Percentiles rank a stretch among this genome's conserved stretches.
Evolutionary conservation across 2,113 vertebrate species (phyloP).

Genomic region (Acrocephalus arundinaceus): DNA sequence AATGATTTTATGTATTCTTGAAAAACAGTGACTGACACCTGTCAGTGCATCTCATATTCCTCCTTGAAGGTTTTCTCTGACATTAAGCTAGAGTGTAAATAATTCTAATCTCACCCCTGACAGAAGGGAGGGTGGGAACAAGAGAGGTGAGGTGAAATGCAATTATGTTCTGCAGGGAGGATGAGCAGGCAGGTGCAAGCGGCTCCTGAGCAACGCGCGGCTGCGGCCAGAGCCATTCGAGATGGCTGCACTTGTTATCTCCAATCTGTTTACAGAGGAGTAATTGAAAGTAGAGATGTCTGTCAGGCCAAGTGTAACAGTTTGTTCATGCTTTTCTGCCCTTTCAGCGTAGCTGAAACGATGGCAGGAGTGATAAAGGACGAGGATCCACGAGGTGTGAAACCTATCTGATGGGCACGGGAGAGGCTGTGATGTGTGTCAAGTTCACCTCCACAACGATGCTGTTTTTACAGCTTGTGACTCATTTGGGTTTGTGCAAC

Average conservation of each 20-base stretch:
- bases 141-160: not conserved
- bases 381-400: not conserved
- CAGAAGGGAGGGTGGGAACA: not conserved
- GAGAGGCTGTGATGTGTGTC: not conserved
- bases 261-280: constrained; percentile 70
- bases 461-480: not conserved
- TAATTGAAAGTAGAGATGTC: constrained; percentile 71
- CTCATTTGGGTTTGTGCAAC: not conserved
- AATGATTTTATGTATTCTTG: not conserved
- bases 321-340: constrained; percentile 71
- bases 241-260: constrained; percentile 58
- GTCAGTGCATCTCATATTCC: not conserved
- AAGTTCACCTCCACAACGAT: not conserved
- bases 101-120: not conserved
- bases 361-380: not conserved
- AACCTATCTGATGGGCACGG: constrained; percentile 45
- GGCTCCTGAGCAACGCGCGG: not conserved
- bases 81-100: not conserved
- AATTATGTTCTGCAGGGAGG: not conserved
- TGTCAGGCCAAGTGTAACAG: constrained; percentile 67
- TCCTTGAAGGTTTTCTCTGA: not conserved
- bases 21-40: not conserved
- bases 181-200: not conserved
- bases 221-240: not conserved
- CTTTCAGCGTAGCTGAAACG: not conserved